These are phyloP conservation scores for Zaprionus lachaisei DNA, from an alignment of 1,140 invertebrate genomes.

Conservation along the genomic window DNA sequence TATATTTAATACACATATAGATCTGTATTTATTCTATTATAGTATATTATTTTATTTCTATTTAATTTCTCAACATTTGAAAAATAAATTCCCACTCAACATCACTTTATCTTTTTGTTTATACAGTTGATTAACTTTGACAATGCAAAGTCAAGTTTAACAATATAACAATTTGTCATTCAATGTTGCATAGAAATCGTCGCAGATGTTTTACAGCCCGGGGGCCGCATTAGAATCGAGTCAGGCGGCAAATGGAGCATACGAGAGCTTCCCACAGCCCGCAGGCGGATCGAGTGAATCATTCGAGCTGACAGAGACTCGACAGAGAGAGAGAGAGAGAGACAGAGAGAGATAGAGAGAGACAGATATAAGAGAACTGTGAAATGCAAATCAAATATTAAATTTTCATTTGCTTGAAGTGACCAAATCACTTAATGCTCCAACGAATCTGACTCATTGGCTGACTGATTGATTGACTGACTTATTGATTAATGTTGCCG, in stretches of 20 bases:
- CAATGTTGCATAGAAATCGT: background rate
- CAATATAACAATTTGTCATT: constrained; percentile 1
- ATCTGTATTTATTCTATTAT: background rate
- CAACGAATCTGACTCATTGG: constrained; percentile 4
- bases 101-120: background rate
- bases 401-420: constrained; percentile 54
- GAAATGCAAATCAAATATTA: constrained; percentile 62
- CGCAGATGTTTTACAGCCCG: background rate
- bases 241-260: constrained; percentile 9
- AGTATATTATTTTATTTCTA: background rate
- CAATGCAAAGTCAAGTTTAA: background rate
- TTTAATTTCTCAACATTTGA: no score
- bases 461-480: constrained; percentile 28
- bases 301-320: background rate
- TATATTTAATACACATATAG: background rate
- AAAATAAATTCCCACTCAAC: background rate
- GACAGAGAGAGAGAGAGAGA: background rate
- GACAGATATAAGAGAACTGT: background rate
- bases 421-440: constrained; percentile 23
- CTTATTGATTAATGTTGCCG: constrained; percentile 51
- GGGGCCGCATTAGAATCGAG: constrained; percentile 5
- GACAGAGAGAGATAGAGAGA: background rate
- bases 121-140: background rate
- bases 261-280: background rate
- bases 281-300: background rate